Evolutionary conservation across 2,113 vertebrate species (phyloP).

Genomic region (Callocephalon fimbriatum): DNA sequence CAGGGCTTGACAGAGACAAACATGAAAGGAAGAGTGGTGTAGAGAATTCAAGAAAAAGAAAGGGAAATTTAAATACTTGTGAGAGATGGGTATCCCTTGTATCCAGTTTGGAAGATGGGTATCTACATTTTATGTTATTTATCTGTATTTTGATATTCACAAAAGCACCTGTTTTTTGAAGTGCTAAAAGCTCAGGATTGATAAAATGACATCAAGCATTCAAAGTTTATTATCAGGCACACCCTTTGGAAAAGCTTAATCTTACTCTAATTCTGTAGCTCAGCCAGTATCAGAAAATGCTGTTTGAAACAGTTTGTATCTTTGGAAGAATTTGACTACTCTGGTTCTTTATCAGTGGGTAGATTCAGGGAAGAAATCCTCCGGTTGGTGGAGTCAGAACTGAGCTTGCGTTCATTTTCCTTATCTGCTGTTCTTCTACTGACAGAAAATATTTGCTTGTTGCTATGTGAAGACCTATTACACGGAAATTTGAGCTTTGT

Average conservation of each 20-base stretch:
- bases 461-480: background rate
- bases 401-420: background rate
- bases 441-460: slow-evolving; percentile 27
- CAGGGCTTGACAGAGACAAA: background rate
- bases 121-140: background rate
- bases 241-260: background rate
- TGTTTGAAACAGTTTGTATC: background rate
- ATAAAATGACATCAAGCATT: background rate
- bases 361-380: background rate
- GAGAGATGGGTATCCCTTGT: background rate
- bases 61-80: background rate
- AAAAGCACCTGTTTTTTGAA: background rate
- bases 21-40: background rate
- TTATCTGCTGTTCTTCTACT: background rate
- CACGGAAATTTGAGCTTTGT: background rate
- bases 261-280: background rate
- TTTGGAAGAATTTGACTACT: background rate
- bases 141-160: background rate
- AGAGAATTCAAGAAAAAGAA: background rate
- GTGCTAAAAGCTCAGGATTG: background rate
- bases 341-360: background rate
- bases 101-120: background rate
- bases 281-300: background rate
- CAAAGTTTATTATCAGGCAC: background rate
- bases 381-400: background rate